Percentiles rank a stretch among this genome's conserved stretches.
Conservation (phyloP, 2,888 invertebrate genomes). For the Pardosa pseudoannulata region DNA sequence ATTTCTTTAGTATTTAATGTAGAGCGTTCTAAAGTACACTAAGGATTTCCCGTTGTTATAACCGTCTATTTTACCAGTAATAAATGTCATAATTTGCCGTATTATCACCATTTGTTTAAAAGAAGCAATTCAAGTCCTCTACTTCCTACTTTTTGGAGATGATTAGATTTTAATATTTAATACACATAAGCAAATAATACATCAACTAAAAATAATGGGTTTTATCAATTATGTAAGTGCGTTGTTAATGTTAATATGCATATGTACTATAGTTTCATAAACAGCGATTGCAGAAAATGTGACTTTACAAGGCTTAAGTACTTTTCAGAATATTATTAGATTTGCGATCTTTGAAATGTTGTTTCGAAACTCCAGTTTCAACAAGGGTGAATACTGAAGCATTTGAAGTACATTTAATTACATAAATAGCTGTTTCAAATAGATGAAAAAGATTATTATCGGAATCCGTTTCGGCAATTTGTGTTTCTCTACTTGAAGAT, state of each 20-base stretch:
- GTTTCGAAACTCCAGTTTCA: no score
- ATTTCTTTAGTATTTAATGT: slow-evolving; percentile 14
- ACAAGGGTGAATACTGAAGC: no score
- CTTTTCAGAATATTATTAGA: no score
- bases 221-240: slow-evolving; percentile 38
- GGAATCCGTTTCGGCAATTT: no score
- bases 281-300: no score
- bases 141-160: neutral
- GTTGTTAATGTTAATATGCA: slow-evolving; percentile 27
- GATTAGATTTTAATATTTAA: slow-evolving; percentile 40
- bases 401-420: no score
- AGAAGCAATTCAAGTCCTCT: slow-evolving; percentile 4
- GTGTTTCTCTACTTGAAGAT: no score
- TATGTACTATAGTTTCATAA: neutral
- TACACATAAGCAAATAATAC: slow-evolving; percentile 12
- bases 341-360: no score
- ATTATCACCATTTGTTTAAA: slow-evolving; percentile 34
- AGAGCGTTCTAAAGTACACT: neutral
- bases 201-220: slow-evolving; percentile 7
- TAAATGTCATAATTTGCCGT: slow-evolving; percentile 26
- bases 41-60: slow-evolving; percentile 3
- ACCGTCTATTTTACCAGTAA: slow-evolving; percentile 29
- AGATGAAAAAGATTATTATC: no score
- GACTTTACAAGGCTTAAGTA: no score
- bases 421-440: no score